Percentiles rank a stretch among this genome's conserved stretches.
Evolutionary conservation across 2,888 invertebrate genomes (phyloP).

Genomic region (Chrysina gloriosa): DNA sequence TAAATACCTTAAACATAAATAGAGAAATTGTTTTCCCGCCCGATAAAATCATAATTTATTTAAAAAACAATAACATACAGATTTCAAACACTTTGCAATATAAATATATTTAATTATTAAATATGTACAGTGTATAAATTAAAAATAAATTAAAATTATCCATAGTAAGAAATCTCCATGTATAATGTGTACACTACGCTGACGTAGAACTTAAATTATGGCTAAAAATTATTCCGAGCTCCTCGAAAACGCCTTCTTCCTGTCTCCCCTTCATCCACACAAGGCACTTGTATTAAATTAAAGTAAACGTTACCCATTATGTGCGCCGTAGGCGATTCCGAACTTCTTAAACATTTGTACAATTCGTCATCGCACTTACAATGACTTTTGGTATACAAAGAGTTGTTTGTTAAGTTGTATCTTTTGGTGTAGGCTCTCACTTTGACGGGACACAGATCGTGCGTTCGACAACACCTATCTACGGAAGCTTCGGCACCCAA

Average conservation of each 20-base stretch:
- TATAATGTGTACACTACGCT: conserved; percentile 10
- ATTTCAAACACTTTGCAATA: conserved; percentile 19
- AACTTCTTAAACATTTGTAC: conserved; percentile 82
- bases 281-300: conserved; percentile 82
- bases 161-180: conserved; percentile 34
- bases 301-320: conserved; percentile 89
- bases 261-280: conserved; percentile 71
- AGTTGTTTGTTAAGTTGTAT: conserved; percentile 87
- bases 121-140: conserved; percentile 36
- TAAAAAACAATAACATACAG: not conserved
- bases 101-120: conserved; percentile 14
- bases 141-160: conserved; percentile 36
- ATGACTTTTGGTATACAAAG: conserved; percentile 89
- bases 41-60: conserved; percentile 4
- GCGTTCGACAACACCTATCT: conserved; percentile 89
- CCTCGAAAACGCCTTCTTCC: conserved; percentile 66
- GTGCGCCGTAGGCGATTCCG: conserved; percentile 77
- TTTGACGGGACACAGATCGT: conserved; percentile 91
- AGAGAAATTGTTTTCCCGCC: no score
- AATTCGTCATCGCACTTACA: conserved; percentile 89
- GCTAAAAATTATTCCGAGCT: conserved; percentile 68
- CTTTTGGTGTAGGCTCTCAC: conserved; percentile 75
- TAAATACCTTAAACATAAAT: no score
- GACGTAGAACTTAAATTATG: conserved; percentile 36
- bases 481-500: conserved; percentile 79